Percentiles rank a stretch among this genome's conserved stretches.
Evolutionary conservation across 1,140 invertebrate species (phyloP).

Genomic region (Lepidostoma basale): DNA sequence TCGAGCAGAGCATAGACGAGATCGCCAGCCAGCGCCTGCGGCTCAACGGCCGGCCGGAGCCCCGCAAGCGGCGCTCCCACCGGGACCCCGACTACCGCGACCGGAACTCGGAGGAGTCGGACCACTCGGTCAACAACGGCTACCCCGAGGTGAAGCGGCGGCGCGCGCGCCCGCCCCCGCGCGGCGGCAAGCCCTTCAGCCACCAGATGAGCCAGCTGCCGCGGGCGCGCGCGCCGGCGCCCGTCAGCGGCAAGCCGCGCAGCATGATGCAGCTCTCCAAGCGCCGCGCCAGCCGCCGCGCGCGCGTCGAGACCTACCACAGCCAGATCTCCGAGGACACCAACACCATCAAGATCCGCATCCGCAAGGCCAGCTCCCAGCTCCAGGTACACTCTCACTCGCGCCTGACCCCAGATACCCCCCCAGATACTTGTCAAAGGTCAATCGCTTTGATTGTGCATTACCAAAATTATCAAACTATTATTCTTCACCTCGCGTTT

Average conservation of each 20-base stretch:
- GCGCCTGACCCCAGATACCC: no score
- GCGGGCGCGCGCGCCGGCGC: conserved; percentile 55
- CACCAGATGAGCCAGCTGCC: conserved; percentile 63
- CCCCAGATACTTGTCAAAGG: no score
- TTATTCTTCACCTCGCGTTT: no score
- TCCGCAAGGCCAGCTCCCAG: conserved; percentile 40
- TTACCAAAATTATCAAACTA: no score
- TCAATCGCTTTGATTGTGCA: no score
- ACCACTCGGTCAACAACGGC: conserved; percentile 48
- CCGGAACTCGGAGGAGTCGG: conserved; percentile 47
- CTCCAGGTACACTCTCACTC: no score
- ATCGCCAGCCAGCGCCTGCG: conserved; percentile 54
- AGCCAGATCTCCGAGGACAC: conserved; percentile 59
- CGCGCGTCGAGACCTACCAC: conserved; percentile 53
- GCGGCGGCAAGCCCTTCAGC: conserved; percentile 60
- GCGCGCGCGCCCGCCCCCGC: conserved; percentile 16
- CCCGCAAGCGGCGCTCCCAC: conserved; percentile 48
- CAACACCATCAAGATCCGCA: conserved; percentile 59
- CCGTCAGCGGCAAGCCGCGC: conserved; percentile 59
- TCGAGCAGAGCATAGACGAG: conserved; percentile 60
- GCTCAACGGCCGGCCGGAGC: conserved; percentile 51
- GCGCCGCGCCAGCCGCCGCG: conserved; percentile 5
- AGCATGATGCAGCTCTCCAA: conserved; percentile 58
- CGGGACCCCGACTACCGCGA: conserved; percentile 19
- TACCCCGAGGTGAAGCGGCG: conserved; percentile 51